Evolutionary conservation across 2,888 invertebrate species (phyloP).

Genomic region (Drosophila meridiana): DNA sequence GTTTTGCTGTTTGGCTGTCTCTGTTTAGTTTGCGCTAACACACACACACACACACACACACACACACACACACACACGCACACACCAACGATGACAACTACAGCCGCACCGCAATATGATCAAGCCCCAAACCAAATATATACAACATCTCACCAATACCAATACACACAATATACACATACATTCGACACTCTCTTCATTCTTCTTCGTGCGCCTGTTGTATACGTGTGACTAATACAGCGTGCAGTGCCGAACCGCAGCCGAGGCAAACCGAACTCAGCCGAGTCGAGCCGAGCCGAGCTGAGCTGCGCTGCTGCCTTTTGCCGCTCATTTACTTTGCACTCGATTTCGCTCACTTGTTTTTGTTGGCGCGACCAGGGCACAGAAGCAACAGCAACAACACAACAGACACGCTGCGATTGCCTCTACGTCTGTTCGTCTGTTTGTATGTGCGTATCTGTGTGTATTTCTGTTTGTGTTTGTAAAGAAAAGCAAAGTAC

Average conservation of each 20-base stretch:
- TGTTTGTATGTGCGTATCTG: background rate
- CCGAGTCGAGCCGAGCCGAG: slow-evolving; percentile 16
- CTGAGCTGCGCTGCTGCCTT: slow-evolving; percentile 25
- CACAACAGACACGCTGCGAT: slow-evolving; percentile 23
- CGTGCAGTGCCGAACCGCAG: slow-evolving; percentile 21
- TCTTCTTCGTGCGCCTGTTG: slow-evolving; percentile 38
- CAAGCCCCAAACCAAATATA: slow-evolving; percentile 42
- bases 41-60: slow-evolving; percentile 32
- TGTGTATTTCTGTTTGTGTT: slow-evolving; percentile 16
- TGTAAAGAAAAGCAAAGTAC: slow-evolving; percentile 55
- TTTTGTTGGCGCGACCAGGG: slow-evolving; percentile 38
- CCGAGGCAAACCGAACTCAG: background rate
- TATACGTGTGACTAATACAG: slow-evolving; percentile 62
- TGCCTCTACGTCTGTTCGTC: slow-evolving; percentile 3
- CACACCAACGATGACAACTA: slow-evolving; percentile 50
- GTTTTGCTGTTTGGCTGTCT: slow-evolving; percentile 34
- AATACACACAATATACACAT: slow-evolving; percentile 19
- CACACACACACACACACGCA: slow-evolving; percentile 38
- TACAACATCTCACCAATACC: slow-evolving; percentile 36
- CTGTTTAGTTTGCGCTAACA: slow-evolving; percentile 62
- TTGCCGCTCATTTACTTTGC: slow-evolving; percentile 66
- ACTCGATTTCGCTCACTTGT: slow-evolving; percentile 64
- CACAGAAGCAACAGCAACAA: slow-evolving; percentile 45
- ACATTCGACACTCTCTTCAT: slow-evolving; percentile 49
- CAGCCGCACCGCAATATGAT: slow-evolving; percentile 43